phyloP scores from a whole-genome alignment of 2,888 invertebrate genomes.

The Hyposoter didymator region DNA sequence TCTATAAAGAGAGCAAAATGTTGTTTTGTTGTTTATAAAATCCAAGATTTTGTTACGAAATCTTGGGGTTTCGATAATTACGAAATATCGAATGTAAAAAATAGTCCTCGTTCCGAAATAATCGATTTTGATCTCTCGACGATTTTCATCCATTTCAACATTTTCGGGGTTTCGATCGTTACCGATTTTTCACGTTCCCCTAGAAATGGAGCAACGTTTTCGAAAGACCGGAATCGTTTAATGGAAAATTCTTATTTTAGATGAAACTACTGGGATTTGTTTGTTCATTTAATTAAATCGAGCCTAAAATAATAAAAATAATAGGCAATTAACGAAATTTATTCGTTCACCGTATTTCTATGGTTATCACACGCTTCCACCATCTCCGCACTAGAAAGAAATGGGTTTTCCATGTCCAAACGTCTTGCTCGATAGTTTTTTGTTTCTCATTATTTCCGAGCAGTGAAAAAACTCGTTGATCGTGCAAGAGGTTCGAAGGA shows the following conservation, averaged over 20 bases:
- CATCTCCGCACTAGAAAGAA: background rate
- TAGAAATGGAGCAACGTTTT: background rate
- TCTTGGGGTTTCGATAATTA: background rate
- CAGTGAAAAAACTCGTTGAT: background rate
- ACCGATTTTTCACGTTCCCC: background rate
- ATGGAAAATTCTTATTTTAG: background rate
- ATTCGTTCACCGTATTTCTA: conserved; percentile 1
- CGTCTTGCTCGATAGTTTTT: background rate
- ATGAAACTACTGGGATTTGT: background rate
- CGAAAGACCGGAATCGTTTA: background rate
- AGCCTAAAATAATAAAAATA: background rate
- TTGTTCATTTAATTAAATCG: background rate
- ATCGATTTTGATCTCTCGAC: background rate
- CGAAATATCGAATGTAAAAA: background rate
- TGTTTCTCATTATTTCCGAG: background rate
- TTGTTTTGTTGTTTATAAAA: background rate
- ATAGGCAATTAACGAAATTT: background rate
- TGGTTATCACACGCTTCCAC: conserved; percentile 5
- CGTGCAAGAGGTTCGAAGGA: background rate
- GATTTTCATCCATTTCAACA: no score
- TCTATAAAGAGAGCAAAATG: background rate
- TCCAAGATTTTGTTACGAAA: background rate
- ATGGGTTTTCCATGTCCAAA: background rate
- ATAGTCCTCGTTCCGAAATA: background rate
- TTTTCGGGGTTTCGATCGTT: no score